Conservation (phyloP, 2,113 vertebrate genomes). For the Cyprinodon variegatus region DNA sequence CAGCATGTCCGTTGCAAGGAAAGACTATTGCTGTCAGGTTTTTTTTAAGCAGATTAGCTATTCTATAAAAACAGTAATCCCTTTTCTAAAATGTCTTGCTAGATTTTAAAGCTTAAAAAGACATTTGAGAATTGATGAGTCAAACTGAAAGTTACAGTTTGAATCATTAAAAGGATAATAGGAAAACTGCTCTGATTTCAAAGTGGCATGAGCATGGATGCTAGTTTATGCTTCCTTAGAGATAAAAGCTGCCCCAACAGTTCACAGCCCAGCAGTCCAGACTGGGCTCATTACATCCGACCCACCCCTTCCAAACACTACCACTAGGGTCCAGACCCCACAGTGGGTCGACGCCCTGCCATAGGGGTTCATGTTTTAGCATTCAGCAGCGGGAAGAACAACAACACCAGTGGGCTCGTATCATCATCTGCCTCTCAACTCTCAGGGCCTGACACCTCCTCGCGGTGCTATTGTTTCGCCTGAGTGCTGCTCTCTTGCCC, state of each 20-base stretch:
- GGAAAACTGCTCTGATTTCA: slow-evolving; percentile 34
- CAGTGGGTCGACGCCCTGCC: slow-evolving; percentile 65
- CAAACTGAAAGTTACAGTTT: slow-evolving; percentile 11
- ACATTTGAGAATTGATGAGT: background rate
- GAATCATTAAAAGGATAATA: slow-evolving; percentile 48
- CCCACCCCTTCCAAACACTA: slow-evolving; percentile 49
- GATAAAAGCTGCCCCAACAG: slow-evolving; percentile 40
- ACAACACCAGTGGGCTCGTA: slow-evolving; percentile 71
- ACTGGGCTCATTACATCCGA: slow-evolving; percentile 71
- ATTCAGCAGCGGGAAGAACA: slow-evolving; percentile 75
- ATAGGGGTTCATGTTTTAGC: slow-evolving; percentile 66
- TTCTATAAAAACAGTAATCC: background rate
- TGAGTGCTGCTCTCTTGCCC: slow-evolving; percentile 75
- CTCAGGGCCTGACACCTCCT: slow-evolving; percentile 72
- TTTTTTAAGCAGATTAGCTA: background rate
- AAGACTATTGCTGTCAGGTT: background rate
- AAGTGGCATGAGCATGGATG: slow-evolving; percentile 35
- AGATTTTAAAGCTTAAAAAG: background rate
- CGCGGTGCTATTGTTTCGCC: slow-evolving; percentile 73
- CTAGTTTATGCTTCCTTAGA: slow-evolving; percentile 22
- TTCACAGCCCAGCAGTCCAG: slow-evolving; percentile 60
- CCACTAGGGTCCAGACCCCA: slow-evolving; percentile 67
- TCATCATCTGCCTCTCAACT: slow-evolving; percentile 76
- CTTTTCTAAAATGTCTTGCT: background rate
- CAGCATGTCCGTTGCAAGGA: background rate